phyloP scores from a whole-genome alignment of 1,140 invertebrate species.

The Drosophila asahinai region DNA sequence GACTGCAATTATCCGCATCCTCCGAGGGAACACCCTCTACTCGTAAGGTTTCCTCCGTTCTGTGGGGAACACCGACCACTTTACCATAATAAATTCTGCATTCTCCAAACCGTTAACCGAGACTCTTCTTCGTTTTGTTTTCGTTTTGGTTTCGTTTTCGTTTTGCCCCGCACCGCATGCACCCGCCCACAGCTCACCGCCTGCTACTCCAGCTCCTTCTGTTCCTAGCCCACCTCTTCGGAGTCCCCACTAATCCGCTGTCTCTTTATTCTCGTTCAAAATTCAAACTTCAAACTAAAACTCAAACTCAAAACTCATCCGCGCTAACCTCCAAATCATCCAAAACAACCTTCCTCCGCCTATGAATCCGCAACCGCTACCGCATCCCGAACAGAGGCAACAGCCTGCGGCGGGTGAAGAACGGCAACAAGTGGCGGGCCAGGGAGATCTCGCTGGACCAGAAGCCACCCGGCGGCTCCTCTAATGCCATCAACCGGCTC shows the following conservation, averaged over 20 bases:
- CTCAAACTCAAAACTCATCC: constrained; percentile 60
- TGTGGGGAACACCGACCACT: constrained; percentile 10
- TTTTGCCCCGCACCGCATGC: constrained; percentile 40
- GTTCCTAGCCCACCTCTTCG: constrained; percentile 26
- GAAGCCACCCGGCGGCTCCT: constrained; percentile 55
- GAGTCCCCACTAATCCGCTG: constrained; percentile 58
- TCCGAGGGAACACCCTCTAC: neutral
- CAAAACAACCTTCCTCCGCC: constrained; percentile 29
- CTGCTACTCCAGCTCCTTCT: constrained; percentile 25
- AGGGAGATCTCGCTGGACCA: constrained; percentile 87
- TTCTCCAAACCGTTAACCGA: constrained; percentile 51
- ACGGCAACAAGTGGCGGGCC: constrained; percentile 87
- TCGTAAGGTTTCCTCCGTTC: constrained; percentile 26
- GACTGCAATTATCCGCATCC: constrained; percentile 9
- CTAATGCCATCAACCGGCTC: constrained; percentile 72
- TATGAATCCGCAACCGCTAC: constrained; percentile 23
- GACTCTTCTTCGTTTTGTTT: constrained; percentile 66
- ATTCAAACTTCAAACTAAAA: constrained; percentile 43
- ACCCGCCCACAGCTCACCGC: constrained; percentile 45
- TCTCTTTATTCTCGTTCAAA: constrained; percentile 65
- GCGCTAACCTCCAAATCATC: constrained; percentile 62
- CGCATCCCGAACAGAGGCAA: constrained; percentile 85
- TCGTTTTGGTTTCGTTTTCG: constrained; percentile 45
- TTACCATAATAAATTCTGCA: constrained; percentile 56
- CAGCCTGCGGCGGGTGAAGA: constrained; percentile 87